Percentiles rank a stretch among this genome's conserved stretches.
Evolutionary conservation across 1,140 invertebrate genomes (phyloP).

Genomic region (Mamestra configurata): DNA sequence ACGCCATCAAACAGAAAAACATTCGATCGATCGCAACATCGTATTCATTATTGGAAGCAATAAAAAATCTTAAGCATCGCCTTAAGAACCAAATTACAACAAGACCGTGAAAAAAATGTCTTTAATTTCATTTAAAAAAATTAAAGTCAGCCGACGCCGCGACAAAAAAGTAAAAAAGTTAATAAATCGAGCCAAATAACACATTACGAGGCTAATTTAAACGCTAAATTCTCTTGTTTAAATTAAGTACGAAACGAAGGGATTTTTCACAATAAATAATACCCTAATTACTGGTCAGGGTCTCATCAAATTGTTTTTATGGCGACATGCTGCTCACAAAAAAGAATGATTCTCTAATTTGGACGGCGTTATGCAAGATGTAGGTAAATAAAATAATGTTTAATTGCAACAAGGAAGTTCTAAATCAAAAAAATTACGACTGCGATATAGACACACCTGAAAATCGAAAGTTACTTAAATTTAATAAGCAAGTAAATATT

Average conservation of each 20-base stretch:
- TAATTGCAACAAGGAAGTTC: background rate
- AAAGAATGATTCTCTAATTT: conserved; percentile 66
- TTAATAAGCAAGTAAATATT: too few relatives aligned
- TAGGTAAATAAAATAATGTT: too few relatives aligned
- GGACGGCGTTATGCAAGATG: conserved; percentile 54
- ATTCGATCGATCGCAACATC: background rate
- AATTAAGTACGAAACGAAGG: conserved; percentile 61
- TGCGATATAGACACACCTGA: too few relatives aligned
- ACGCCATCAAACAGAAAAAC: background rate
- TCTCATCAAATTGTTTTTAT: conserved; percentile 67
- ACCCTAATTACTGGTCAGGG: conserved; percentile 59
- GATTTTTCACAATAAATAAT: conserved; percentile 67
- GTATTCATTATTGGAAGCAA: background rate
- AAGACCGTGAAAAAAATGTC: conserved; percentile 8
- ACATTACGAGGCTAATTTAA: conserved; percentile 58
- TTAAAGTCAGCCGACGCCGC: background rate
- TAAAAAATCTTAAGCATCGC: conserved; percentile 15
- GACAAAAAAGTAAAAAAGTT: conserved; percentile 41
- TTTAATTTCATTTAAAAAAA: conserved; percentile 21
- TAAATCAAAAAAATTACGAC: too few relatives aligned
- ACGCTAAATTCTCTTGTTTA: conserved; percentile 60
- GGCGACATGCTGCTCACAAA: conserved; percentile 64
- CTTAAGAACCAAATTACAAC: conserved; percentile 5
- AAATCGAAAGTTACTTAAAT: too few relatives aligned
- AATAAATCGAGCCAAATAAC: conserved; percentile 52